Conservation (phyloP, 2,113 vertebrate genomes). For the Plecotus auritus region DNA sequence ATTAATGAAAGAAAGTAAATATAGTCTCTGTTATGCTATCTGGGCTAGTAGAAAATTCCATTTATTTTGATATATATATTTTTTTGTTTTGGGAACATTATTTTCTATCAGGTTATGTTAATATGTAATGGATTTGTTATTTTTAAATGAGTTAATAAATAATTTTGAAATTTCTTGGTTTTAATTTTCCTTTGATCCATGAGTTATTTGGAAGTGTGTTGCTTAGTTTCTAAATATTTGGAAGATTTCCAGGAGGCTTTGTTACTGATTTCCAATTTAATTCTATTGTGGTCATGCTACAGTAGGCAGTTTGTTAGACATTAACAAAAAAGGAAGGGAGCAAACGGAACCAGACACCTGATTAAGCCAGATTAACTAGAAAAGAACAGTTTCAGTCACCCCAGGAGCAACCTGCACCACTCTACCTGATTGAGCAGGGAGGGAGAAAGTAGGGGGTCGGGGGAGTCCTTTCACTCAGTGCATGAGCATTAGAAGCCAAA, state of each 20-base stretch:
- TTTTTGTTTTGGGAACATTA: neutral
- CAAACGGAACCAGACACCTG: neutral
- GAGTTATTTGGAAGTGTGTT: neutral
- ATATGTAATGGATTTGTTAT: neutral
- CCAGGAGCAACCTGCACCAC: neutral
- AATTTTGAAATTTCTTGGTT: neutral
- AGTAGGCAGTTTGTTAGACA: neutral
- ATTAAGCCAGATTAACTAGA: neutral
- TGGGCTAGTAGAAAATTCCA: neutral
- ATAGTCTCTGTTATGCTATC: neutral
- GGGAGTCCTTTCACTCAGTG: neutral
- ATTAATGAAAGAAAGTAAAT: neutral
- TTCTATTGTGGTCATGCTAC: neutral
- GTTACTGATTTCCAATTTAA: neutral
- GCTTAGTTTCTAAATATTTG: neutral
- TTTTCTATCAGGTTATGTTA: neutral
- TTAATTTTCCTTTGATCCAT: slow-evolving; percentile 19
- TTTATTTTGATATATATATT: neutral
- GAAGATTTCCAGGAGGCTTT: neutral
- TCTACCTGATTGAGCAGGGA: neutral
- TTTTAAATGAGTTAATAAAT: neutral
- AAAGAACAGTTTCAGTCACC: neutral
- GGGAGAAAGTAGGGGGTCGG: neutral
- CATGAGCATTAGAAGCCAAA: neutral
- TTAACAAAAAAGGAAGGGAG: neutral